Base-by-base conservation (phyloP, 2,888 invertebrate species). In the Clivina fossor region DNA sequence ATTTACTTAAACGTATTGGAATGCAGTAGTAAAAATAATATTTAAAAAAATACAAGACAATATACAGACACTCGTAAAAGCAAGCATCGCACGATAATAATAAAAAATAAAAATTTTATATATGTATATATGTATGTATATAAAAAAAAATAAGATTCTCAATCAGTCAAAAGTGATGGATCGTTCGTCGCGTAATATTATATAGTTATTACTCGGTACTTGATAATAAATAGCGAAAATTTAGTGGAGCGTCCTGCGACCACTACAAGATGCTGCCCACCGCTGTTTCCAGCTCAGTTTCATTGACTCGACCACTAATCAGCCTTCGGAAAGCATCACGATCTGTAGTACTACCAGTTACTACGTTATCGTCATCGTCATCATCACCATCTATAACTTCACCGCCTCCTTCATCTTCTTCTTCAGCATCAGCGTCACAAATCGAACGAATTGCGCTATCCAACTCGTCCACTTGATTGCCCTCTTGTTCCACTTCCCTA, bases 201-300 rank as follows among this genome's bases (percentile, higher is more conserved):
- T n/a, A n/a, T n/a, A n/a, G n/a, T n/a, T n/a, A n/a, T n/a, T n/a
- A n/a, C n/a, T n/a, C n/a, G n/a, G n/a, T n/a, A n/a, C n/a, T n/a
- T n/a, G n/a, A n/a, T n/a, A n/a, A n/a, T n/a, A n/a, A n/a, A n/a
- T n/a, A n/a, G n/a, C n/a, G n/a, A n/a, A n/a, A n/a, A n/a, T n/a
- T n/a, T n/a, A n/a, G n/a, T n/a, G n/a, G n/a, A n/a, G 9, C 9
- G 9, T 24, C 26, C 9, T 7, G 26, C 5, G 4, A 22, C 11
- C n/a, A 22, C 60, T 63, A 71, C 50, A 71, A 60, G 57, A 74
- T 74, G 60, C 73, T 73, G 56, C 72, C 73, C 22, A 74, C 73
- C 16, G 74, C 74, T 38, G 71, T 70, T 57, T 73, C 73, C n/a
- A 74, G 69, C 59, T 74, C 74, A 33, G 68, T 69, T 47, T 71